Base-by-base conservation (phyloP, 2,888 invertebrate species). In the Clitarchus hookeri region DNA sequence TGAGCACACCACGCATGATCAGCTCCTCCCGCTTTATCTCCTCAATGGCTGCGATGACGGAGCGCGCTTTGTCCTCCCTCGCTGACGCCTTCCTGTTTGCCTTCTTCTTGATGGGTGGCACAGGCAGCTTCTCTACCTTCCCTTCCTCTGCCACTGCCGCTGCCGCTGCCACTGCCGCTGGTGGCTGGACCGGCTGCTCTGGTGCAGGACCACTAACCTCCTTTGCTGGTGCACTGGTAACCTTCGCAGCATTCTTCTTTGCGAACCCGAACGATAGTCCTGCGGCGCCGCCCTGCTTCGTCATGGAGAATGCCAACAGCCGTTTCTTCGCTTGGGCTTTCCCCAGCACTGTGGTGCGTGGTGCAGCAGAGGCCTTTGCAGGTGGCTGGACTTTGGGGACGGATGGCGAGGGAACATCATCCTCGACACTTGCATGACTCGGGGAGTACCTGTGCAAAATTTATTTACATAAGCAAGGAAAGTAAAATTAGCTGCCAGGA, bases 271-370 rank as follows among this genome's bases (percentile, higher is more conserved):
- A 88, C 6, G 88, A 87, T 8, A 88, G 79, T 23, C 88, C 88
- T 48, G 87, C 85, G 0, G 87, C 88, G 44, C 89, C 89, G 77
- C 88, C 89, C 84, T 90, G 88, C 88, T 90, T 91, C 0, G 90
- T 89, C 87, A 90, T 89, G 27, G 91, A 91, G 88, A 92, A 92
- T n/a, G 92, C 91, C 84, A 91, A 89, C 6, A 92, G 89, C 36
- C 92, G 88, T 88, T 92, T 92, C 88, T 91, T 92, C 11, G 92
- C 92, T 86, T 91, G 90, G 27, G 90, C 90, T 88, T 90, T 91
- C 6, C 91, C 91, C 25, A 91, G 88, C 9, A 91, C 90, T 23
- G 86, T 84, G 26, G 86, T 85, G 16, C 87, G 84, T 6, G 86
- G 82, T 19, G 82, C n/a, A 26, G 36, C 23, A 27, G 83, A n/a